Evolutionary conservation across 2,888 invertebrate species (phyloP).

Genomic region (Xiphydria camelus): DNA sequence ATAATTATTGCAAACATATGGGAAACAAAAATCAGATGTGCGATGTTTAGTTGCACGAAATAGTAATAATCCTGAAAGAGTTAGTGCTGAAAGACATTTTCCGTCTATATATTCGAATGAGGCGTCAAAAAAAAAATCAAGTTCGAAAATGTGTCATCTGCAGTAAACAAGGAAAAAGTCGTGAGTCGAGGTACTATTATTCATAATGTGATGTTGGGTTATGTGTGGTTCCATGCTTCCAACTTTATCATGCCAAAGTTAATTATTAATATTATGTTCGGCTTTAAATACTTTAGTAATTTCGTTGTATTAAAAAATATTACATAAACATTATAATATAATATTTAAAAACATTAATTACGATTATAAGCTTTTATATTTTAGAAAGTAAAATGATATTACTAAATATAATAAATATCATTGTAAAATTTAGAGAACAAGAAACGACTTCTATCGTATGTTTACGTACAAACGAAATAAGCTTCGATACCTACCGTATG

Average conservation of each 20-base stretch:
- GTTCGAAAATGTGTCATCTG: constrained; percentile 10
- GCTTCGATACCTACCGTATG: too few species aligned
- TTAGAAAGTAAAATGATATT: too few species aligned
- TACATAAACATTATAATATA: constrained; percentile 10
- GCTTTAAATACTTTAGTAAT: constrained; percentile 12
- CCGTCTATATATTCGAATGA: constrained; percentile 12
- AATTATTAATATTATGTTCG: constrained; percentile 11
- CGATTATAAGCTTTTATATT: constrained; percentile 6
- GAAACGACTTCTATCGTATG: constrained; percentile 9
- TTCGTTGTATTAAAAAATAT: constrained; percentile 9
- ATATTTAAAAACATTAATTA: constrained; percentile 12
- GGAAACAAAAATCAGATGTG: constrained; percentile 13
- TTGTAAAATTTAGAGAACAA: constrained; percentile 13
- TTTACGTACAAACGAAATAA: too few species aligned
- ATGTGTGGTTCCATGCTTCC: constrained; percentile 12
- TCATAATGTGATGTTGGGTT: constrained; percentile 13
- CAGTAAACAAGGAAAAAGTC: constrained; percentile 9
- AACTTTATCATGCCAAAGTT: constrained; percentile 11
- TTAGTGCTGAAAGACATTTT: constrained; percentile 13
- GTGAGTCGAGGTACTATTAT: constrained; percentile 13
- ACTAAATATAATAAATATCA: constrained; percentile 10
- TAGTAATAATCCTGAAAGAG: constrained; percentile 7
- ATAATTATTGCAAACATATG: constrained; percentile 15
- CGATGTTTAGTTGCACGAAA: constrained; percentile 14
- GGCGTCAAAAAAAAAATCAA: constrained; percentile 13